Conservation (phyloP, 2,888 invertebrate genomes). For the Steinernema scapterisci region DNA sequence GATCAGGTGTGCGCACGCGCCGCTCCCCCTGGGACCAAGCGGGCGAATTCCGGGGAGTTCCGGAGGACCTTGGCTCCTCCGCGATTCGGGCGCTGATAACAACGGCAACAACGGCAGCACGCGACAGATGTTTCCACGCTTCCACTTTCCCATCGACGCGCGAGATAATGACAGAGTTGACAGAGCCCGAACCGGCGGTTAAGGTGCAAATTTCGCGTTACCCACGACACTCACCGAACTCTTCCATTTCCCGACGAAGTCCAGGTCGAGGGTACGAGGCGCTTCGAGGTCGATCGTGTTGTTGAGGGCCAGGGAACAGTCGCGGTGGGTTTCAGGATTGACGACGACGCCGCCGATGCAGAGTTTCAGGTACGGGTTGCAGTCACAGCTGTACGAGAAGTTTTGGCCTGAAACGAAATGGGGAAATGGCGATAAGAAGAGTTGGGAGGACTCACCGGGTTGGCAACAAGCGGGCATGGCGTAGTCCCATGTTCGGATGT, state of each 20-base stretch:
- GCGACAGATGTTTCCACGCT: constrained; percentile 20
- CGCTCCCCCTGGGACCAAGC: not conserved
- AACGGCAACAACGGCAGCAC: not conserved
- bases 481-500: not conserved
- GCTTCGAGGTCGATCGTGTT: not conserved
- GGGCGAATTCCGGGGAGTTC: not conserved
- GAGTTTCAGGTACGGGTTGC: constrained; percentile 8
- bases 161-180: constrained; percentile 26
- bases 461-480: not conserved
- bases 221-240: not conserved
- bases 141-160: constrained; percentile 11
- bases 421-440: not conserved
- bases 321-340: not conserved
- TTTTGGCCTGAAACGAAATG: not conserved
- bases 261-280: not conserved
- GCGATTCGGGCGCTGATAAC: constrained; percentile 20
- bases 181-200: too few relatives aligned
- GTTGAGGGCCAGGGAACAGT: not conserved
- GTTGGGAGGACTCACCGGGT: not conserved
- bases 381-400: not conserved
- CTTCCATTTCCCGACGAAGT: not conserved
- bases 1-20: not conserved
- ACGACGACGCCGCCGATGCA: constrained; percentile 2
- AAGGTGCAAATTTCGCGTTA: constrained; percentile 1
- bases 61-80: not conserved